A percentile compares a stretch with the other conserved stretches of the same genome.
These are phyloP conservation scores for Luidia sarsii DNA, from an alignment of 53 echinoderm and acorn worm species.

Conservation along the genomic window DNA sequence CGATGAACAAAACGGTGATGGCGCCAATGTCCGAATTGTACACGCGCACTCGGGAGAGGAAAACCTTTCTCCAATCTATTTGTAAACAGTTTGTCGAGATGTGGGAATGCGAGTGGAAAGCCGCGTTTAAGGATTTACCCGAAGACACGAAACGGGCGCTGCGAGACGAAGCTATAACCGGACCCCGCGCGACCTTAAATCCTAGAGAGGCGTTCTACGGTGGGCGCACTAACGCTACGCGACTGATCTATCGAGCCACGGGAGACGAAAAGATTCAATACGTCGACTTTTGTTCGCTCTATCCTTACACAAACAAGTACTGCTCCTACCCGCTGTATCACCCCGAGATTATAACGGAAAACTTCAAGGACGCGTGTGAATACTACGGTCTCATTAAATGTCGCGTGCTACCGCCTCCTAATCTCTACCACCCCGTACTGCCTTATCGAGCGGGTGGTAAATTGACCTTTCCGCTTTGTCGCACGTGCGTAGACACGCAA, in stretches of 20 bases:
- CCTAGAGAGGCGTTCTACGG: conserved; percentile 32
- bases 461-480: conserved; percentile 68
- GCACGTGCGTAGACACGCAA: conserved; percentile 47
- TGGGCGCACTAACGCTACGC: not conserved
- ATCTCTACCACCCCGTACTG: conserved; percentile 53
- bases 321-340: conserved; percentile 51
- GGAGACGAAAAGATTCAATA: conserved; percentile 58
- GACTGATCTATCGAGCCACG: not conserved
- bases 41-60: conserved; percentile 12
- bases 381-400: conserved; percentile 67
- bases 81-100: conserved; percentile 11
- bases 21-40: conserved; percentile 28
- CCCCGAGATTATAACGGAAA: conserved; percentile 14
- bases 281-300: conserved; percentile 64
- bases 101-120: conserved; percentile 22
- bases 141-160: not conserved
- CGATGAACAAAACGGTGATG: not conserved
- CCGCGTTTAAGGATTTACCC: not conserved
- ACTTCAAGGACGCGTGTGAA: conserved; percentile 16
- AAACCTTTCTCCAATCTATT: not conserved
- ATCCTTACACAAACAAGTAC: conserved; percentile 71
- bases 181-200: conserved; percentile 17
- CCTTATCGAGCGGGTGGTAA: conserved; percentile 50
- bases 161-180: conserved; percentile 1
- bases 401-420: conserved; percentile 21